Percentiles rank a stretch among this genome's conserved stretches.
Evolutionary conservation across 1,140 invertebrate genomes (phyloP).

Genomic region (Hyphantria cunea): DNA sequence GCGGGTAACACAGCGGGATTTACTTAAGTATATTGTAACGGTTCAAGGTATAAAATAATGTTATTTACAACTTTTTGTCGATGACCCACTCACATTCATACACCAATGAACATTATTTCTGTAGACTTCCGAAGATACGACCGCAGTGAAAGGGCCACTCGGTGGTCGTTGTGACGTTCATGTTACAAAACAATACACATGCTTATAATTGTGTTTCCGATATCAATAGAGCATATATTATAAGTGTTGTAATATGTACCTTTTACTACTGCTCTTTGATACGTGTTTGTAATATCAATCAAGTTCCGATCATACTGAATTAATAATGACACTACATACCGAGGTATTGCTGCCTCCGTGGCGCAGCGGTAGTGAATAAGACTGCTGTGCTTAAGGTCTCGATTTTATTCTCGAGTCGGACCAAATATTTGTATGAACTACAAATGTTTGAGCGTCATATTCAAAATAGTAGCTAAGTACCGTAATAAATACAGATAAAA

Average conservation of each 20-base stretch:
- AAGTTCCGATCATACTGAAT: neutral
- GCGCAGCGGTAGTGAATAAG: too few species aligned
- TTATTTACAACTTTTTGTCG: conserved; percentile 16
- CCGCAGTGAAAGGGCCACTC: conserved; percentile 28
- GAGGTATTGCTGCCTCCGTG: too few species aligned
- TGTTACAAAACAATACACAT: conserved; percentile 16
- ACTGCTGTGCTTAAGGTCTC: too few species aligned
- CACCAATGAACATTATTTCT: conserved; percentile 8
- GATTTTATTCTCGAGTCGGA: too few species aligned
- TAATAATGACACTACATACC: too few species aligned
- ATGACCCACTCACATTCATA: conserved; percentile 20
- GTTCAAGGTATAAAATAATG: conserved; percentile 20
- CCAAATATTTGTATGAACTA: too few species aligned
- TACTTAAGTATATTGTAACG: conserved; percentile 17
- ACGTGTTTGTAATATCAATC: neutral
- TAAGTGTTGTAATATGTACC: neutral
- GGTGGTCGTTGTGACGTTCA: neutral
- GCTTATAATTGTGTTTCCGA: conserved; percentile 7
- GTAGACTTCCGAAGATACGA: conserved; percentile 10
- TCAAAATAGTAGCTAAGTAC: too few species aligned
- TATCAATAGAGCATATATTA: neutral
- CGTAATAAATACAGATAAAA: too few species aligned
- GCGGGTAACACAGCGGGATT: too few species aligned
- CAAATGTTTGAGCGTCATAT: too few species aligned
- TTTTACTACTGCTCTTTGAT: neutral